A percentile compares a stretch with the other conserved stretches of the same genome.
Evolutionary conservation across 1,140 invertebrate genomes (phyloP).

Genomic region (Kradibia gibbosae): DNA sequence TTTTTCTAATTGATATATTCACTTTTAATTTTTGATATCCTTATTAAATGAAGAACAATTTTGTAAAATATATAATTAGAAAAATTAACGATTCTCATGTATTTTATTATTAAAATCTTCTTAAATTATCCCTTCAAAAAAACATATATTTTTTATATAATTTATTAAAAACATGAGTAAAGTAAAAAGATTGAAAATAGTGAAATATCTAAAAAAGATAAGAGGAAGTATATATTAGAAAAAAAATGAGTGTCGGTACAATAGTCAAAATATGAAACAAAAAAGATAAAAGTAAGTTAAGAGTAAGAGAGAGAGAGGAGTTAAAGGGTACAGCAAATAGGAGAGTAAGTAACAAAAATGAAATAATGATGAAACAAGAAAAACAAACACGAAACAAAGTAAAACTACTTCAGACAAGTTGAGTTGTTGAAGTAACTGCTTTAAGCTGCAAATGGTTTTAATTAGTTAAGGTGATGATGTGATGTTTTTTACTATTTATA

Average conservation of each 20-base stretch:
- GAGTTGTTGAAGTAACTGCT: constrained; percentile 31
- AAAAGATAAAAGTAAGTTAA: constrained; percentile 12
- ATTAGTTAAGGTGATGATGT: constrained; percentile 33
- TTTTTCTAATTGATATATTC: too few relatives aligned
- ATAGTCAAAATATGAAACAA: background rate
- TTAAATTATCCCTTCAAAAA: too few relatives aligned
- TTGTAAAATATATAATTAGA: too few relatives aligned
- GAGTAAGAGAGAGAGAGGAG: constrained; percentile 5
- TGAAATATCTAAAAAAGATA: background rate
- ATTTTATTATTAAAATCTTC: too few relatives aligned
- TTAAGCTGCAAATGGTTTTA: constrained; percentile 15
- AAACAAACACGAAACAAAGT: constrained; percentile 25
- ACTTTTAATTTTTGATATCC: too few relatives aligned
- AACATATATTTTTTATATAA: too few relatives aligned
- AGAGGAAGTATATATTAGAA: background rate
- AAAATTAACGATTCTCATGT: too few relatives aligned
- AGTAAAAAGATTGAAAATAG: background rate
- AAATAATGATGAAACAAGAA: constrained; percentile 23
- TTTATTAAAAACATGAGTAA: too few relatives aligned
- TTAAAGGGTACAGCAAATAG: background rate
- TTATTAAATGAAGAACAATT: too few relatives aligned
- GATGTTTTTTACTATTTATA: constrained; percentile 12
- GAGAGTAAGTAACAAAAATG: background rate
- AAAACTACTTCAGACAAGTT: constrained; percentile 30
- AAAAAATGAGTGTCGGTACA: background rate